Evolutionary conservation across 2,888 invertebrate genomes (phyloP).

Genomic region (Agapostemon virescens): DNA sequence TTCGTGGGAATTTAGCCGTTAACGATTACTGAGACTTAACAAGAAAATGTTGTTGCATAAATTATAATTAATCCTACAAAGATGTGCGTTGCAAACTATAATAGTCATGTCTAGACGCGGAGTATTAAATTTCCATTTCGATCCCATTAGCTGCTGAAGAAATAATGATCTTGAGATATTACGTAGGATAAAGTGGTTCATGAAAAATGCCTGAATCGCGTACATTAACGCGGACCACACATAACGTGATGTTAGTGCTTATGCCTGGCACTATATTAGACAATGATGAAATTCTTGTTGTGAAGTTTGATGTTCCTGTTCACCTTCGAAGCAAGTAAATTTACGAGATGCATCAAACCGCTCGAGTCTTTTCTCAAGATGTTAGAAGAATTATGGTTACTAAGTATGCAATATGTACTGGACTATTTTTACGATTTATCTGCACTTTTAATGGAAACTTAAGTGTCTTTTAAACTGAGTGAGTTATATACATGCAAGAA

Average conservation of each 20-base stretch:
- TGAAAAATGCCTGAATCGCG: background rate
- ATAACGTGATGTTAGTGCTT: background rate
- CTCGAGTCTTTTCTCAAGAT: too few species aligned
- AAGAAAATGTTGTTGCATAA: background rate
- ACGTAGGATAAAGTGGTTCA: background rate
- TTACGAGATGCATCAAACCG: background rate
- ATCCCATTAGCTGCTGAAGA: background rate
- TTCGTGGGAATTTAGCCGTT: background rate
- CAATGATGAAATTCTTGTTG: background rate
- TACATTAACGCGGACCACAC: background rate
- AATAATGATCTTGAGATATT: background rate
- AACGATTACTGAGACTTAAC: background rate
- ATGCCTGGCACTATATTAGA: background rate
- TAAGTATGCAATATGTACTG: too few species aligned
- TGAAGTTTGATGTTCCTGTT: background rate
- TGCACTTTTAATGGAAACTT: too few species aligned
- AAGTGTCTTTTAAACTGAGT: too few species aligned
- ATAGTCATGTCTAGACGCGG: background rate
- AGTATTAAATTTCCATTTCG: background rate
- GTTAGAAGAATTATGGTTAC: too few species aligned
- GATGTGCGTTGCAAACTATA: background rate
- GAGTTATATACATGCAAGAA: too few species aligned
- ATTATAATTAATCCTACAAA: background rate
- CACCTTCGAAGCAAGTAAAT: background rate
- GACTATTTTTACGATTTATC: too few species aligned